Base-by-base conservation (phyloP, 1,140 invertebrate genomes). In the Pogonognathellus flavescens region DNA sequence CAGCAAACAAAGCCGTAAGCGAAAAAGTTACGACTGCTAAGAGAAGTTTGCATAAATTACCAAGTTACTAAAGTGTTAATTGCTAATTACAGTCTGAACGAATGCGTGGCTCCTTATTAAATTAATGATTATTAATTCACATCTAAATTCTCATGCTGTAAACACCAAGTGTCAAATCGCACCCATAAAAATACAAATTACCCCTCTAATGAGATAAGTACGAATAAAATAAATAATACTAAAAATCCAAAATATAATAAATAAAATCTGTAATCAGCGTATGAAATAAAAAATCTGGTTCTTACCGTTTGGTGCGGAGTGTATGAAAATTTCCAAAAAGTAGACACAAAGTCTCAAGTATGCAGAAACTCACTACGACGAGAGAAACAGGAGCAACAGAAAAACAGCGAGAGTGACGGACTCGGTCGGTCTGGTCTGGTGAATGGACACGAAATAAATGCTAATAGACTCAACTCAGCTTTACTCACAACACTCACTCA, bases 401-500 rank as follows among this genome's bases (percentile, higher is more conserved):
- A 76, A 25, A 18, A 49, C 11, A 76, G 70, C n/a, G 70, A 76
- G 70, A 76, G 70, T 50, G 70, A 76, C 70, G 70, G 70, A 76
- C 41, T 76, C 41, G 25, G 70, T 66, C 62, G 62, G 62, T 66
- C 62, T 66, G 62, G 62, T 76, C 25, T 76, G 70, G 70, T 76
- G 70, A 50, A 76, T 76, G 70, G 70, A 76, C 70, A 76, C 70
- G 70, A 76, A 76, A 76, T 76, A 76, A 76, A 76, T 76, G 70
- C 70, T 76, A 76, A 76, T 76, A 76, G 70, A 76, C 70, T 76
- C 31, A 41, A 76, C 70, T 49, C 25, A 70, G 16, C 66, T 76
- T 62, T 18, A 76, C 70, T 76, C 70, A 50, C 41, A 49, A 49
- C 70, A 76, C 11, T 76, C 70, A 76, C 25, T 50, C 70, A 76